Evolutionary conservation across 2,797 vertebrate species (phyloP).

Genomic region (Hypotaenidia okinawae): DNA sequence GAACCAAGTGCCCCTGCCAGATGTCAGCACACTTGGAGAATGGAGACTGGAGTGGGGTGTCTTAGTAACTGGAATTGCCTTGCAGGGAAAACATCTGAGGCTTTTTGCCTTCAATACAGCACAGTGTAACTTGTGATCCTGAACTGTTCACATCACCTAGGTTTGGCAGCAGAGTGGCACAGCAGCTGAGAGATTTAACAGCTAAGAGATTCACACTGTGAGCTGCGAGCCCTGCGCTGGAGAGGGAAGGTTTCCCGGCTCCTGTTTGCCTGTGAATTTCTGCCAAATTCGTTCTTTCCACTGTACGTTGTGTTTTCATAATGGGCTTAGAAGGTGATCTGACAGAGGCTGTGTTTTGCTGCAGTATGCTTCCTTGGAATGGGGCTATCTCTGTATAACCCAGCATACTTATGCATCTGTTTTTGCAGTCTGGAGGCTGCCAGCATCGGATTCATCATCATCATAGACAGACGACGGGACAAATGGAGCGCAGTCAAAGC

Average conservation of each 20-base stretch:
- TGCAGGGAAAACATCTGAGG: background rate
- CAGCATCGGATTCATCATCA: constrained; percentile 93
- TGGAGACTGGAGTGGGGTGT: background rate
- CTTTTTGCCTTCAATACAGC: background rate
- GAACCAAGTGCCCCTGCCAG: background rate
- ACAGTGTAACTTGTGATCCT: background rate
- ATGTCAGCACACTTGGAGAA: background rate
- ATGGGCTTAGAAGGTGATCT: background rate
- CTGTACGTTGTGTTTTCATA: background rate
- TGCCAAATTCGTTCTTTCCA: background rate
- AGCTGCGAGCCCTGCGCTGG: background rate
- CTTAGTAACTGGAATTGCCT: background rate
- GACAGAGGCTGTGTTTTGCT: background rate
- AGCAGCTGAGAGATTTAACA: background rate
- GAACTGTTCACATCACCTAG: background rate
- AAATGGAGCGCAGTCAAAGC: constrained; percentile 96
- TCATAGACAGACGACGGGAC: constrained; percentile 94
- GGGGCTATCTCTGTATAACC: background rate
- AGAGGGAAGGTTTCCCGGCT: background rate
- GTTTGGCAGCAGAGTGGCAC: background rate
- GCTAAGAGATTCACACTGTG: constrained; percentile 18
- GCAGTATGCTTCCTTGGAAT: background rate
- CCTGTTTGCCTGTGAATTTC: background rate
- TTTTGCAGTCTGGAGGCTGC: constrained; percentile 91
- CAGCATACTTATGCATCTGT: constrained; percentile 41